Base-by-base conservation (phyloP, 2,888 invertebrate species). In the Spodoptera littoralis region DNA sequence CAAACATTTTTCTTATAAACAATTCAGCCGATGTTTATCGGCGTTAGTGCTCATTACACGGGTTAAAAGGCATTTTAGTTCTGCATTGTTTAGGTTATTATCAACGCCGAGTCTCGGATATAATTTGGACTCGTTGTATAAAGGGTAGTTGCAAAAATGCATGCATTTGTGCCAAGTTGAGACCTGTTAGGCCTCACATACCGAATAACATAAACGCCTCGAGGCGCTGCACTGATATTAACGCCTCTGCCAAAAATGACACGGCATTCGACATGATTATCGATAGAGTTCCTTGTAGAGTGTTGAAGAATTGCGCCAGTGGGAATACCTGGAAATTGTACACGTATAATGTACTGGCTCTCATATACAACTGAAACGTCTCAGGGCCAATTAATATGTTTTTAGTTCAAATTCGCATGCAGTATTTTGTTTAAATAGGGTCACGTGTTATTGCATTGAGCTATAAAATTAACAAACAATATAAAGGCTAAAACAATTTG, bases 301-400 rank as follows among this genome's bases (percentile, higher is more conserved):
- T 94, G 86, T 96, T 96, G 90, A 92, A 96, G 91, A 96, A 96
- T 88, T 96, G 96, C 74, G 96, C 96, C 91, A 96, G 85, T 68
- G 96, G 95, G 76, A 96, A 96, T 51, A 95, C 96, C 94, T 95
- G 94, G 30, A 95, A 93, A 83, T 83, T 63, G 63, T 60, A 74
- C 51, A 65, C 41, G 66, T 76, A 73, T n/a, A 75, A 65, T 76
- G 57, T 46, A 60, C 54, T 63, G 57, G 47, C 60, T 11, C 48
- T 50, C 30, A 64, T 44, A 50, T 55, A 12, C 18, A 44, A 42
- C 46, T 22, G 41, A 41, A 12, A 11, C 27, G 36, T 44, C 9
- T 6, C 11, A 24, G 46, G 6, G 0, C 8, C 36, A 5, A 36
- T 36, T 36, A 36, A 36, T 1, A 36, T 6, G 2, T 36, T 36